These are phyloP conservation scores for Saccopteryx bilineata DNA, from an alignment of 2,113 vertebrate species.

Conservation along the genomic window DNA sequence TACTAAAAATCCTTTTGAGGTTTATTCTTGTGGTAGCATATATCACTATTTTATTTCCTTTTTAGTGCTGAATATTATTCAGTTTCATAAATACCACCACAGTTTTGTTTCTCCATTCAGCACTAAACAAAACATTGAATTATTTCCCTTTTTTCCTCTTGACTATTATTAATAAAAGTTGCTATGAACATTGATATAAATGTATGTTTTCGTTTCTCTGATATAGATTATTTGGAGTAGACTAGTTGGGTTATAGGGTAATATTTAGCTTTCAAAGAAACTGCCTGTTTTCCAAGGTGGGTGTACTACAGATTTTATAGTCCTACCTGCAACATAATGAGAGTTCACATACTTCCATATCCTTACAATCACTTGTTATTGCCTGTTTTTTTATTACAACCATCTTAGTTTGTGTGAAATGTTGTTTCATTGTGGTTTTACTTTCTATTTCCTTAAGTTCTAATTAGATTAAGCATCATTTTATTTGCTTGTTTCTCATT, in stretches of 20 bases:
- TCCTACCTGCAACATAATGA: not conserved
- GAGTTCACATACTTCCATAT: not conserved
- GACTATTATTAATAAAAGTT: not conserved
- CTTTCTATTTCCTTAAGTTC: not conserved
- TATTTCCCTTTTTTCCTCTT: not conserved
- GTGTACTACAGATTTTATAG: not conserved
- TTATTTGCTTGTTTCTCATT: constrained; percentile 22
- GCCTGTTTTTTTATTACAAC: not conserved
- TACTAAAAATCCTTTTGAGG: constrained; percentile 23
- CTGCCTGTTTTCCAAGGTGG: not conserved
- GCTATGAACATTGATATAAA: not conserved
- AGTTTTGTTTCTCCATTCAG: not conserved
- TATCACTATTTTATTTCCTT: not conserved
- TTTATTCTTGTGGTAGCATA: constrained; percentile 34
- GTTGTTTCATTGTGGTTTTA: not conserved
- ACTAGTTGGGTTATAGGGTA: not conserved
- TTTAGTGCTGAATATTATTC: constrained; percentile 19
- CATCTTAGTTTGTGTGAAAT: not conserved
- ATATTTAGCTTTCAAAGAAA: constrained; percentile 11
- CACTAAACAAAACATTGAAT: not conserved
- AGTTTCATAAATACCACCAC: not conserved
- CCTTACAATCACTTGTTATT: not conserved
- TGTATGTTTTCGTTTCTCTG: not conserved
- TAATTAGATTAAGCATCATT: not conserved
- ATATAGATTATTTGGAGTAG: not conserved